A percentile compares a stretch with the other conserved stretches of the same genome.
These are phyloP conservation scores for Calcarius lapponicus DNA, from an alignment of 2,797 vertebrate species.

Conservation along the genomic window DNA sequence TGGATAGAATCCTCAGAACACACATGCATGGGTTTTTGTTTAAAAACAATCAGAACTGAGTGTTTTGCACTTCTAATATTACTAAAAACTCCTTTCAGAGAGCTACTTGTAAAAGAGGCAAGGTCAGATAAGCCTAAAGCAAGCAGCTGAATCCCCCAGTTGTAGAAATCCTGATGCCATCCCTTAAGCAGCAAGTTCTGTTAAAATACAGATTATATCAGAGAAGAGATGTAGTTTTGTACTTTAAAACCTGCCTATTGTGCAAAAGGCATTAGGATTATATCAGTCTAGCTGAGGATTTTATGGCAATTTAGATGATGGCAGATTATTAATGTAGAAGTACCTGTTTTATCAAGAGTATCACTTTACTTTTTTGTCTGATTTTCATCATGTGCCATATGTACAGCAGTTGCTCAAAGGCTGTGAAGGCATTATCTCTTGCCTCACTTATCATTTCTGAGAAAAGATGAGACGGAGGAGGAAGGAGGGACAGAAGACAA, in stretches of 20 bases:
- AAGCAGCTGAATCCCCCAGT: conserved; percentile 2
- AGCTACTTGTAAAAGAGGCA: neutral
- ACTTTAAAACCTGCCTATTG: conserved; percentile 37
- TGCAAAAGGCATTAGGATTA: conserved; percentile 20
- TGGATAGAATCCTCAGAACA: neutral
- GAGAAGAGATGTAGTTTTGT: conserved; percentile 22
- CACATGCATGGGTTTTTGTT: neutral
- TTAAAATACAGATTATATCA: conserved; percentile 40
- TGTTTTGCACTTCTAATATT: neutral
- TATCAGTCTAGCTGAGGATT: conserved; percentile 14
- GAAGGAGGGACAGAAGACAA: conserved; percentile 9
- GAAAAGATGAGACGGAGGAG: conserved; percentile 38
- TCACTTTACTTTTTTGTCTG: conserved; percentile 41
- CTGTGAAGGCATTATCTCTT: conserved; percentile 44
- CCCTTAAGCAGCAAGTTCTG: neutral
- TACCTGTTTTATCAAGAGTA: conserved; percentile 33
- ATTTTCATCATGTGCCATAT: conserved; percentile 40
- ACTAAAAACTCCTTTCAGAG: neutral
- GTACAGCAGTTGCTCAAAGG: conserved; percentile 36
- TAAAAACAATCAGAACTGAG: neutral
- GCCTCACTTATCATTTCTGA: conserved; percentile 25
- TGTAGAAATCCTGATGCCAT: neutral
- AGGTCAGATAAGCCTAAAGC: conserved; percentile 47
- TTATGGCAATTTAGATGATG: conserved; percentile 43
- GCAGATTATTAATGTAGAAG: conserved; percentile 42